phyloP scores from a whole-genome alignment of 2,113 vertebrate genomes.

The Polyodon spathula region DNA sequence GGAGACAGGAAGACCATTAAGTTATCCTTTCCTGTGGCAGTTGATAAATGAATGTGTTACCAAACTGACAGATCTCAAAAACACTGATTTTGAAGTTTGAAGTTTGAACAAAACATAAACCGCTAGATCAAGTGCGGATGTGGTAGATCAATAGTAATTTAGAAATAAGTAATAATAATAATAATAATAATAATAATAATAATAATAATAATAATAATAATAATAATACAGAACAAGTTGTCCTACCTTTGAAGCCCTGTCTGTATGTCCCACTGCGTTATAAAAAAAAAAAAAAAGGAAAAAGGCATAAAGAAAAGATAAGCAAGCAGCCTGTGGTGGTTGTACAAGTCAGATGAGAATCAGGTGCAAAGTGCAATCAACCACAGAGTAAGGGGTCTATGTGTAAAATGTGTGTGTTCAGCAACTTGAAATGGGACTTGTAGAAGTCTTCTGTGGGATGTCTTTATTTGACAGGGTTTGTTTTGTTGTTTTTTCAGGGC shows the following conservation, averaged over 20 bases:
- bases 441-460: conserved; percentile 51
- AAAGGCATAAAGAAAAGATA: conserved; percentile 22
- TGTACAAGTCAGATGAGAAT: conserved; percentile 32
- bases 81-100: too few relatives aligned
- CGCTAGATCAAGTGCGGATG: too few relatives aligned
- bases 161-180: conserved; percentile 7
- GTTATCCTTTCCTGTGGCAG: too few relatives aligned
- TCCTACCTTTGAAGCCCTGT: conserved; percentile 61
- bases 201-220: too few relatives aligned
- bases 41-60: too few relatives aligned
- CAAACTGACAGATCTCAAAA: too few relatives aligned
- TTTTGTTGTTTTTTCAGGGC: conserved; percentile 77
- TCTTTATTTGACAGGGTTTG: conserved; percentile 60
- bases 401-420: conserved; percentile 47
- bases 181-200: conserved; percentile 13
- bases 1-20: too few relatives aligned
- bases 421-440: conserved; percentile 51
- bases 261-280: conserved; percentile 36
- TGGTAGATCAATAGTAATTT: not conserved
- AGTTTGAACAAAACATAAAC: too few relatives aligned
- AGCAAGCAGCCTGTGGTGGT: conserved; percentile 21
- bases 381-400: conserved; percentile 37
- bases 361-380: conserved; percentile 42
- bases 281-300: conserved; percentile 17
- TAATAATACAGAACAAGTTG: conserved; percentile 1